Conservation (phyloP, 2,113 vertebrate genomes). For the Labrus mixtus region DNA sequence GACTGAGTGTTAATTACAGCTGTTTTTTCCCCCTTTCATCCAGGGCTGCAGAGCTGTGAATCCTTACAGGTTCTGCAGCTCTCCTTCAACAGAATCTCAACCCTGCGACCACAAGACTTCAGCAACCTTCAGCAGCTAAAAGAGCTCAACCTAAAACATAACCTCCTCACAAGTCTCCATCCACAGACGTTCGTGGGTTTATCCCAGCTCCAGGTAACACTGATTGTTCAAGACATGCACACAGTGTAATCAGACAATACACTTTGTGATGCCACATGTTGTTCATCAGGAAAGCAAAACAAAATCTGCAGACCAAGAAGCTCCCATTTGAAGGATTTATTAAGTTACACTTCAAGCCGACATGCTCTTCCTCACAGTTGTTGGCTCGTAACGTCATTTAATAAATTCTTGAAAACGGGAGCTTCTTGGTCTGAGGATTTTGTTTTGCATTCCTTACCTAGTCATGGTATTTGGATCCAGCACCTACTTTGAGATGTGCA, state of each 20-base stretch:
- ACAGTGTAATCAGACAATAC: background rate
- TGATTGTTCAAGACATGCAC: background rate
- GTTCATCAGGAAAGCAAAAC: background rate
- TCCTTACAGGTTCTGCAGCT: constrained; percentile 85
- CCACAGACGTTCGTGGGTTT: constrained; percentile 84
- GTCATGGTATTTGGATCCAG: too few species aligned
- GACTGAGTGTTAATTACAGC: constrained; percentile 13
- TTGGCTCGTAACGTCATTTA: too few species aligned
- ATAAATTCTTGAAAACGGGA: too few species aligned
- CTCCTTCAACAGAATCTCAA: constrained; percentile 86
- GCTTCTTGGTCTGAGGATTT: too few species aligned
- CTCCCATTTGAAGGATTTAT: too few species aligned
- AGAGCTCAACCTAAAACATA: constrained; percentile 85
- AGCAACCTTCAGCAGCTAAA: constrained; percentile 81
- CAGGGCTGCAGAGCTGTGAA: constrained; percentile 72
- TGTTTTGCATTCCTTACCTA: too few species aligned
- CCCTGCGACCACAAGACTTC: constrained; percentile 78
- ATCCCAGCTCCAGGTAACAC: constrained; percentile 85
- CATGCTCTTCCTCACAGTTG: too few species aligned
- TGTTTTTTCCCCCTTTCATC: constrained; percentile 38
- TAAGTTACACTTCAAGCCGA: too few species aligned
- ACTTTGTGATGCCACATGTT: too few species aligned
- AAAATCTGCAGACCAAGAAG: too few species aligned
- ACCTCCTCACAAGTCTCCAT: constrained; percentile 86
- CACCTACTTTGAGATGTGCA: too few species aligned